phyloP scores from a whole-genome alignment of 2,113 vertebrate species.

The Seriola dumerili region DNA sequence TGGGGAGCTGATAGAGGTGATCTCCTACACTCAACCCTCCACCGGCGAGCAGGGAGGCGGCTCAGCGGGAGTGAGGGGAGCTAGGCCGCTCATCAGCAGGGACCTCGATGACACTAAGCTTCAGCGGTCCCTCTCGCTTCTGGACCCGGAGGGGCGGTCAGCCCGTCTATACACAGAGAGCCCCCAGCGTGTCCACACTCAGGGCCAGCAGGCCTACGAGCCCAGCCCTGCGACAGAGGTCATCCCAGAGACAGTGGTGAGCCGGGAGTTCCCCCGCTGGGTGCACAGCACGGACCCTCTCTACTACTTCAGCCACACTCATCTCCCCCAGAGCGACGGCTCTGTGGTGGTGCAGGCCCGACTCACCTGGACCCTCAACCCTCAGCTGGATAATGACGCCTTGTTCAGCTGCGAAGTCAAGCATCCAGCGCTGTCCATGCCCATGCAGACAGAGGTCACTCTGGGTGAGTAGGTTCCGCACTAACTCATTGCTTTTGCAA shows the following conservation, averaged over 20 bases:
- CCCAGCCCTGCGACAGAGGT: constrained; percentile 88
- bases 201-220: constrained; percentile 82
- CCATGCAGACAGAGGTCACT: constrained; percentile 97
- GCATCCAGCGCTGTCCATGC: constrained; percentile 96
- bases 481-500: constrained; percentile 10
- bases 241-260: constrained; percentile 96
- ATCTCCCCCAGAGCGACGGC: constrained; percentile 92
- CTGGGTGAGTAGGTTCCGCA: constrained; percentile 87
- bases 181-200: constrained; percentile 81
- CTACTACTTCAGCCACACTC: constrained; percentile 94
- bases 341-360: constrained; percentile 94
- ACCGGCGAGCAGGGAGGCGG: constrained; percentile 68
- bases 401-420: constrained; percentile 99
- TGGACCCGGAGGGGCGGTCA: constrained; percentile 83
- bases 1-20: constrained; percentile 92
- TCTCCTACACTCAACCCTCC: constrained; percentile 87
- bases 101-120: constrained; percentile 96
- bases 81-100: constrained; percentile 90
- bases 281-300: constrained; percentile 92
- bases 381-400: constrained; percentile 95
- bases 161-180: constrained; percentile 83
- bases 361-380: constrained; percentile 97
- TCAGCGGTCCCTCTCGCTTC: constrained; percentile 90
- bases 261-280: constrained; percentile 97
- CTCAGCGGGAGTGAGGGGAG: constrained; percentile 83